Evolutionary conservation across 2,113 vertebrate genomes (phyloP).

Genomic region (Xiphophorus couchianus): DNA sequence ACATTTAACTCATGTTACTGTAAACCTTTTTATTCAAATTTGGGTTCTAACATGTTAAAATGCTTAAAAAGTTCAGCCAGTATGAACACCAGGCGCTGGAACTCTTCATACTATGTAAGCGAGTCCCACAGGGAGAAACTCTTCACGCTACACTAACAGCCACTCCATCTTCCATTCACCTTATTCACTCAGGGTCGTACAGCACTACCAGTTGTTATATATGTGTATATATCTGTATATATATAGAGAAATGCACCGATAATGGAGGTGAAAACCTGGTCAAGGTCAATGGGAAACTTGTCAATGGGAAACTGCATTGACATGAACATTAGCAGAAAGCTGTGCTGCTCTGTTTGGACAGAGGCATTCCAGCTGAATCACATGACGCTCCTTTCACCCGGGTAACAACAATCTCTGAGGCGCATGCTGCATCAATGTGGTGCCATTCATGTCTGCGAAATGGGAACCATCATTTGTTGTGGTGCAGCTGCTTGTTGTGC

Average conservation of each 20-base stretch:
- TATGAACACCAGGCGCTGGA: not conserved
- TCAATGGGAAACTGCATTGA: not conserved
- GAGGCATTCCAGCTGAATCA: not conserved
- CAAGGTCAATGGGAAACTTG: slow-evolving; percentile 49
- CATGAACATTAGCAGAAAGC: not conserved
- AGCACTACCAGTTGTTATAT: slow-evolving; percentile 18
- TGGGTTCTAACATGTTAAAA: not conserved
- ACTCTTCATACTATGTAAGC: not conserved
- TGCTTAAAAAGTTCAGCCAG: not conserved
- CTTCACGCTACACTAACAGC: slow-evolving; percentile 7
- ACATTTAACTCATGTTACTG: too few species aligned
- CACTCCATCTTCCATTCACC: slow-evolving; percentile 21
- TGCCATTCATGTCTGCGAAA: slow-evolving; percentile 21
- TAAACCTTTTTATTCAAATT: not conserved
- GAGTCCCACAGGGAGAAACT: not conserved
- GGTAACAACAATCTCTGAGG: not conserved
- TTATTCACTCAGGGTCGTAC: slow-evolving; percentile 5
- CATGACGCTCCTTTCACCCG: not conserved
- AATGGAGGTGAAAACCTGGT: slow-evolving; percentile 54
- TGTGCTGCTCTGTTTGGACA: not conserved
- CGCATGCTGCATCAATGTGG: slow-evolving; percentile 9
- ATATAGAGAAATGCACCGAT: slow-evolving; percentile 22
- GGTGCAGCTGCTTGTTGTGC: slow-evolving; percentile 11
- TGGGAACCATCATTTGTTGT: slow-evolving; percentile 43
- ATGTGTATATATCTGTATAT: too few species aligned